A percentile compares a stretch with the other conserved stretches of the same genome.
Conservation (phyloP, 2,888 invertebrate genomes). For the Campoplex capitator region DNA sequence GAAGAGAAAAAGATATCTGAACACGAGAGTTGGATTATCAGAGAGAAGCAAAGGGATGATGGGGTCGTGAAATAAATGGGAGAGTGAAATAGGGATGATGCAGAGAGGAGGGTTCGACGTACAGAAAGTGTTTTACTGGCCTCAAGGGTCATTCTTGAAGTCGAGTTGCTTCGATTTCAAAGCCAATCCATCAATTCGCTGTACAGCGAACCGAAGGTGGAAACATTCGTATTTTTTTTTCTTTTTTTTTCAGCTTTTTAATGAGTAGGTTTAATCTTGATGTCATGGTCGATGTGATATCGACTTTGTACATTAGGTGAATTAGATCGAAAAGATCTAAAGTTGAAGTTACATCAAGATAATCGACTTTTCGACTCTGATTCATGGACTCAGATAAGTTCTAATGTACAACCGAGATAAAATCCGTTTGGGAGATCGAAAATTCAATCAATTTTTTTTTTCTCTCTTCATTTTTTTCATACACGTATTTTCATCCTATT, state of each 20-base stretch:
- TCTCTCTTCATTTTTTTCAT: not conserved
- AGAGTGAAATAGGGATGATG: not conserved
- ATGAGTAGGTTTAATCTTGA: not conserved
- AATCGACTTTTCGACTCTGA: conserved; percentile 1
- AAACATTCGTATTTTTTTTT: not conserved
- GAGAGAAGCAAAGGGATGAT: not conserved
- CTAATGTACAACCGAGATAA: not conserved
- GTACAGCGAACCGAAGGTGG: not conserved
- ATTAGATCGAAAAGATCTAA: not conserved
- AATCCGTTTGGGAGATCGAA: not conserved
- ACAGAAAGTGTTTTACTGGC: conserved; percentile 14
- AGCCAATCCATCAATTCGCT: conserved; percentile 1
- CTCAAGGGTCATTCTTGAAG: conserved; percentile 24
- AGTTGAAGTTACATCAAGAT: not conserved
- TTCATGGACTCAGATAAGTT: not conserved
- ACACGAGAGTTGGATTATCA: conserved; percentile 23
- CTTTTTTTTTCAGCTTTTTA: not conserved
- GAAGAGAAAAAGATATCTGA: conserved; percentile 14
- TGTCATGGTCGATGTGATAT: conserved; percentile 15
- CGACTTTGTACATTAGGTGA: conserved; percentile 6
- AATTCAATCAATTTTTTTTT: not conserved
- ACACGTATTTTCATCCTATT: not conserved
- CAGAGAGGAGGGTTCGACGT: not conserved
- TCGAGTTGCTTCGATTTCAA: not conserved
- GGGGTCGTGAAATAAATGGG: conserved; percentile 23